phyloP scores from a whole-genome alignment of 2,113 vertebrate species.

The Anhinga anhinga region DNA sequence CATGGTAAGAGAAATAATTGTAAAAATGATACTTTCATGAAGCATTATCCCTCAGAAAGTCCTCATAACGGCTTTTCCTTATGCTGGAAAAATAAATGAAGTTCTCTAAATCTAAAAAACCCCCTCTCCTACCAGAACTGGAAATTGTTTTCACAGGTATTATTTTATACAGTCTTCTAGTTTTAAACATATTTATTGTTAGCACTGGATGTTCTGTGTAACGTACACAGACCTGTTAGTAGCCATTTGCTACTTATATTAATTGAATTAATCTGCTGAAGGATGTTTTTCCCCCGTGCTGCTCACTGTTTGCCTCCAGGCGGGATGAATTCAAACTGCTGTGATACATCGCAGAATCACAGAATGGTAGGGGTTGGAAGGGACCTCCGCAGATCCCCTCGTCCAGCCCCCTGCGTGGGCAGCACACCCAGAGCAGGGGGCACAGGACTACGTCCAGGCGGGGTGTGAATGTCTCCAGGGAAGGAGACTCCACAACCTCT shows the following conservation, averaged over 20 bases:
- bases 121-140: not conserved
- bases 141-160: not conserved
- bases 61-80: not conserved
- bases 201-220: not conserved
- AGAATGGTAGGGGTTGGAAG: too few relatives aligned
- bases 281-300: not conserved
- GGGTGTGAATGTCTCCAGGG: too few relatives aligned
- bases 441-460: too few relatives aligned
- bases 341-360: too few relatives aligned
- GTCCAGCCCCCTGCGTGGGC: too few relatives aligned
- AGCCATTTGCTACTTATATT: not conserved
- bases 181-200: not conserved
- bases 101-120: not conserved
- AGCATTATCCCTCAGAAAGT: not conserved
- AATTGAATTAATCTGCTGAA: not conserved
- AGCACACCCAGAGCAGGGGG: too few relatives aligned
- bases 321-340: not conserved
- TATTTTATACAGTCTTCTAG: not conserved
- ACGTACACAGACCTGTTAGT: not conserved
- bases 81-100: not conserved
- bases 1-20: not conserved
- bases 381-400: too few relatives aligned
- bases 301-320: not conserved
- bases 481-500: too few relatives aligned
- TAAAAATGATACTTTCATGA: not conserved